Percentiles rank a stretch among this genome's conserved stretches.
phyloP scores from a whole-genome alignment of 2,888 invertebrate genomes.

The Nineta flava region DNA sequence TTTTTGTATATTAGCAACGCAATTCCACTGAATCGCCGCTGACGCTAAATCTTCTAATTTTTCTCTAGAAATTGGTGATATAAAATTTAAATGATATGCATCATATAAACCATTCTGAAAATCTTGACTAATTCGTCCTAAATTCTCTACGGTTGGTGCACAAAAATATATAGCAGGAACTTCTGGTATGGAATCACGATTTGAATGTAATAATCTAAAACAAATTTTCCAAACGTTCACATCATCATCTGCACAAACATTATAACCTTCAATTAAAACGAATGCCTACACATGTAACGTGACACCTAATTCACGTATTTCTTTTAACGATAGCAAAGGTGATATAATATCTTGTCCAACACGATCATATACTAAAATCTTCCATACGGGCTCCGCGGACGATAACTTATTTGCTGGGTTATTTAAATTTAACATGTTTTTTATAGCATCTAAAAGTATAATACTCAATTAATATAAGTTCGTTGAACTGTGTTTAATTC shows the following conservation, averaged over 20 bases:
- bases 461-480: background rate
- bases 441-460: slow-evolving; percentile 60
- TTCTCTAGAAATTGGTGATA: slow-evolving; percentile 84
- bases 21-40: slow-evolving; percentile 77
- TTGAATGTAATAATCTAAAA: slow-evolving; percentile 68
- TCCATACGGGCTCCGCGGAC: slow-evolving; percentile 84
- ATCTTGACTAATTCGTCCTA: slow-evolving; percentile 84
- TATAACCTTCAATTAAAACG: background rate
- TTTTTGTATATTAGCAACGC: slow-evolving; percentile 84
- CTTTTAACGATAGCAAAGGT: slow-evolving; percentile 88
- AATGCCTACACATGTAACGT: slow-evolving; percentile 81
- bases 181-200: slow-evolving; percentile 88
- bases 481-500: background rate
- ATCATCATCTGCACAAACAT: background rate
- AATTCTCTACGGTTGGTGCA: slow-evolving; percentile 88
- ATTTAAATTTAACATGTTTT: slow-evolving; percentile 92
- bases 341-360: slow-evolving; percentile 97
- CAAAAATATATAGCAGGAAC: slow-evolving; percentile 98
- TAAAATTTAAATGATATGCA: slow-evolving; percentile 89
- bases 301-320: slow-evolving; percentile 87
- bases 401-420: slow-evolving; percentile 58
- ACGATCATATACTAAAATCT: slow-evolving; percentile 89
- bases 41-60: slow-evolving; percentile 91
- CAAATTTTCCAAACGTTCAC: slow-evolving; percentile 5
- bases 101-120: slow-evolving; percentile 82